Conservation (phyloP, 1,140 invertebrate genomes). For the Cyphomyrmex costatus region DNA sequence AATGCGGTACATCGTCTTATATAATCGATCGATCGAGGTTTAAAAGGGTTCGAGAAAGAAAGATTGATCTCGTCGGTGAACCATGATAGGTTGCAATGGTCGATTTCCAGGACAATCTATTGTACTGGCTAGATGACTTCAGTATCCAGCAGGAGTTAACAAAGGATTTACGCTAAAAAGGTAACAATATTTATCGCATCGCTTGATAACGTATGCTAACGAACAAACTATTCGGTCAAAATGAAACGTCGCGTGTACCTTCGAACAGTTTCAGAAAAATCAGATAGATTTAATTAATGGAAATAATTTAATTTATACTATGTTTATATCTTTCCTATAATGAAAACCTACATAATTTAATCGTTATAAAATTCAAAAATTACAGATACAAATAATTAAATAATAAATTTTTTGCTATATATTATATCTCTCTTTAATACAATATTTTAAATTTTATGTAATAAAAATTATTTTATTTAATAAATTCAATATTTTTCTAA, state of each 20-base stretch:
- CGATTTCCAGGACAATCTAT: slow-evolving; percentile 56
- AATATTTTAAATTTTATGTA: neutral
- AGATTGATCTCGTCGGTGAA: slow-evolving; percentile 51
- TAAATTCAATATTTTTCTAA: neutral
- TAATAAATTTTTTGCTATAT: neutral
- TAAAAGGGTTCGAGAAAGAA: slow-evolving; percentile 38
- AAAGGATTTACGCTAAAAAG: slow-evolving; percentile 64
- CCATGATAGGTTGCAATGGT: slow-evolving; percentile 36
- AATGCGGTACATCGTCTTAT: slow-evolving; percentile 10
- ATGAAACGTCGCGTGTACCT: neutral
- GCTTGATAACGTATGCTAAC: slow-evolving; percentile 41
- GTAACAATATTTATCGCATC: slow-evolving; percentile 68
- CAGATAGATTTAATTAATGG: neutral
- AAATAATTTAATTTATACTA: slow-evolving; percentile 1
- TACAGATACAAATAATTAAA: neutral
- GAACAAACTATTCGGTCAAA: slow-evolving; percentile 15
- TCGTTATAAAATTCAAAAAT: neutral
- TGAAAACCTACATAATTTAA: neutral
- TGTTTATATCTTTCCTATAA: neutral
- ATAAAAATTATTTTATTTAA: neutral
- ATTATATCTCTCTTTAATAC: neutral
- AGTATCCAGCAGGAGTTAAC: slow-evolving; percentile 29
- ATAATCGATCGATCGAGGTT: slow-evolving; percentile 47
- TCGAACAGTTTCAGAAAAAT: neutral
- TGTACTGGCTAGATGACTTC: slow-evolving; percentile 25